Percentiles rank a stretch among this genome's conserved stretches.
Conservation (phyloP, 2,888 invertebrate genomes). For the Lottia gigantea region DNA sequence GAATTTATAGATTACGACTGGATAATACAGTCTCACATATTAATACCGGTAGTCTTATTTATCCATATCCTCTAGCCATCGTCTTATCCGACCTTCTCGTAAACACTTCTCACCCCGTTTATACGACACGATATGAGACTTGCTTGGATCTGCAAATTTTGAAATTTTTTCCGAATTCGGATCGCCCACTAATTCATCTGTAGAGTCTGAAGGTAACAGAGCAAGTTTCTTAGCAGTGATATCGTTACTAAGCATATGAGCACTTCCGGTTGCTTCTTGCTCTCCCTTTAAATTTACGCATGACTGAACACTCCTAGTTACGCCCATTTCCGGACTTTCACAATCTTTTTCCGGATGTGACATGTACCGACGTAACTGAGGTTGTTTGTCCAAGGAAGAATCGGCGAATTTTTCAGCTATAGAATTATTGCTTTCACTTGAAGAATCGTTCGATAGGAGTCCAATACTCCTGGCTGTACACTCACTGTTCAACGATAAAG, state of each 20-base stretch:
- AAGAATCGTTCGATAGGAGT: conserved; percentile 57
- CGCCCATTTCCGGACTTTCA: conserved; percentile 12
- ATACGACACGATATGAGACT: conserved; percentile 30
- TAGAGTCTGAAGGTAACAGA: conserved; percentile 22
- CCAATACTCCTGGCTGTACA: conserved; percentile 58
- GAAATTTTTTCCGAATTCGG: background rate
- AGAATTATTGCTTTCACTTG: conserved; percentile 24
- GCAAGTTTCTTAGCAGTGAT: conserved; percentile 18
- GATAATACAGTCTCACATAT: too few species aligned
- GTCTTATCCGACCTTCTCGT: conserved; percentile 49
- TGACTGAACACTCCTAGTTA: conserved; percentile 34
- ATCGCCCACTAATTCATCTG: conserved; percentile 8
- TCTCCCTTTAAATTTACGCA: conserved; percentile 34
- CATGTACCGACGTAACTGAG: conserved; percentile 32
- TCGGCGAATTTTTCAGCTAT: conserved; percentile 21
- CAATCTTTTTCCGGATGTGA: conserved; percentile 35
- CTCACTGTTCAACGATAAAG: conserved; percentile 55
- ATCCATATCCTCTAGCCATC: conserved; percentile 54
- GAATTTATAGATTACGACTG: too few species aligned
- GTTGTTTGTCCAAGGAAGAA: conserved; percentile 6
- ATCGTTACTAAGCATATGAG: background rate
- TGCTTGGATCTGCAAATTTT: conserved; percentile 6
- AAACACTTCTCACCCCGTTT: conserved; percentile 26
- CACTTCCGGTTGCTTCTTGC: conserved; percentile 18
- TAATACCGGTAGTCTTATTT: conserved; percentile 9